Evolutionary conservation across 2,113 vertebrate species (phyloP).

Genomic region (Hoplias malabaricus): DNA sequence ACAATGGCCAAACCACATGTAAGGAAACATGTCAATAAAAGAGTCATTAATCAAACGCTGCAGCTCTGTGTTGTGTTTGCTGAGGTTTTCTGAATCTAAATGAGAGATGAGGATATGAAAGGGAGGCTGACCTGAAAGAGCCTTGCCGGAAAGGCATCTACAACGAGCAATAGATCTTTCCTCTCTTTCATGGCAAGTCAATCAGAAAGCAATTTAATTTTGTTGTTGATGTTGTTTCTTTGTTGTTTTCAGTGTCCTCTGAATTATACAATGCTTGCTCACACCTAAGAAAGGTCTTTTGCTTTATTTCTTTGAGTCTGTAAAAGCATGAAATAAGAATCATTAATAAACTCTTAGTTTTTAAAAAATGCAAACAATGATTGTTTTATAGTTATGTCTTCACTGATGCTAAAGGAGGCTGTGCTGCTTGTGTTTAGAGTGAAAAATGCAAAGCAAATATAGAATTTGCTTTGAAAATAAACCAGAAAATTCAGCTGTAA

Average conservation of each 20-base stretch:
- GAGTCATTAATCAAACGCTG: slow-evolving; percentile 62
- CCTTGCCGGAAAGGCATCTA: background rate
- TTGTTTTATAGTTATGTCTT: background rate
- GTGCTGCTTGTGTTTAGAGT: background rate
- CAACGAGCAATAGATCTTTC: slow-evolving; percentile 18
- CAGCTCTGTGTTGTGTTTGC: slow-evolving; percentile 60
- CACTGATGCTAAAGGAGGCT: background rate
- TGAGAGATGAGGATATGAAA: slow-evolving; percentile 34
- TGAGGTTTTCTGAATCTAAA: slow-evolving; percentile 62
- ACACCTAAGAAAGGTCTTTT: background rate
- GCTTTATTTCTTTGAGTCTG: background rate
- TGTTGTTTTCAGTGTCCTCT: slow-evolving; percentile 9
- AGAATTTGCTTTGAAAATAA: too few relatives aligned
- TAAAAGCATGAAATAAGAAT: background rate
- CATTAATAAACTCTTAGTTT: background rate
- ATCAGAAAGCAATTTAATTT: slow-evolving; percentile 22
- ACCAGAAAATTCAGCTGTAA: too few relatives aligned
- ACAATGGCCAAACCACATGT: slow-evolving; percentile 73
- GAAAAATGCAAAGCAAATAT: background rate
- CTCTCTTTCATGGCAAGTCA: slow-evolving; percentile 22
- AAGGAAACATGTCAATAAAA: slow-evolving; percentile 66
- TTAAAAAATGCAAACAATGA: background rate
- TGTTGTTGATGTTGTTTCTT: slow-evolving; percentile 22
- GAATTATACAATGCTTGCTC: background rate
- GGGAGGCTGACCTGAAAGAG: slow-evolving; percentile 34